Percentiles rank a stretch among this genome's conserved stretches.
Conservation (phyloP, 2,113 vertebrate genomes). For the Sylvilagus bachmani region DNA sequence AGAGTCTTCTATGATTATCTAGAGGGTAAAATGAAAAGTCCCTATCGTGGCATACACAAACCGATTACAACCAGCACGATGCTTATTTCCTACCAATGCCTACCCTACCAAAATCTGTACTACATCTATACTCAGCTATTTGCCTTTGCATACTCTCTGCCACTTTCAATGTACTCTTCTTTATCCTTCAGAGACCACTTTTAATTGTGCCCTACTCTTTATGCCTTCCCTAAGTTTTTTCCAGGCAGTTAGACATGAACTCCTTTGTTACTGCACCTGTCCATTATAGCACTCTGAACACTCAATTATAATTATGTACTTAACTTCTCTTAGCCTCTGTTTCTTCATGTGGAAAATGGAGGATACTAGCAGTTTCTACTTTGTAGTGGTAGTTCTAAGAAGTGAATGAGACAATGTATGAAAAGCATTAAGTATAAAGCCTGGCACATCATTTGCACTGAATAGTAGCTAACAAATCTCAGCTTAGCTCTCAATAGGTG, state of each 20-base stretch:
- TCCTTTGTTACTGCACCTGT: background rate
- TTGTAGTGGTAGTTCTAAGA: background rate
- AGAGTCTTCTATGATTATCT: slow-evolving; percentile 10
- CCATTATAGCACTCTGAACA: background rate
- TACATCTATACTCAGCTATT: background rate
- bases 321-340: slow-evolving; percentile 13
- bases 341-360: slow-evolving; percentile 54
- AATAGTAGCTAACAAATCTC: background rate
- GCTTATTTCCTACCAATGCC: background rate
- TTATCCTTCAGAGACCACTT: background rate
- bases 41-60: background rate
- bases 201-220: background rate
- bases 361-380: background rate
- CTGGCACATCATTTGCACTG: background rate
- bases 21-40: background rate
- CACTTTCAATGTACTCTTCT: background rate
- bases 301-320: background rate
- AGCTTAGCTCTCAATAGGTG: background rate
- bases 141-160: background rate
- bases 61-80: background rate
- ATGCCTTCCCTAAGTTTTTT: background rate
- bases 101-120: background rate
- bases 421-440: background rate
- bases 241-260: background rate
- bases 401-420: background rate